A percentile compares a stretch with the other conserved stretches of the same genome.
phyloP scores from a whole-genome alignment of 2,797 vertebrate genomes.

The Acropternis orthonyx region DNA sequence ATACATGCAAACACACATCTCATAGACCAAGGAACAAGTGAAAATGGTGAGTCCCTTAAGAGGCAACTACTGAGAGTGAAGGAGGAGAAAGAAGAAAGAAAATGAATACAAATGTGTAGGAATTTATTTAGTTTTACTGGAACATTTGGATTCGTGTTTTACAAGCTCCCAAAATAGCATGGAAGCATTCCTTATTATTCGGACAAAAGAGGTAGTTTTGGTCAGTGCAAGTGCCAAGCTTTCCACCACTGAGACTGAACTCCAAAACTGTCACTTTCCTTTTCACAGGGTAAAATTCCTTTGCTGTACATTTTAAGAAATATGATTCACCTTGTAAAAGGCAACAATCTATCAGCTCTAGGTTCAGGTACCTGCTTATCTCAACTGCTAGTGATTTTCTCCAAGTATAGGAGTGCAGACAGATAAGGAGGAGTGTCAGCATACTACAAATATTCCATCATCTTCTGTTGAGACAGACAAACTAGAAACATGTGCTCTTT shows the following conservation, averaged over 20 bases:
- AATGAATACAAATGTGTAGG: background rate
- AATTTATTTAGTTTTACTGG: background rate
- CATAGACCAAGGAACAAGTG: background rate
- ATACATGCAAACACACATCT: background rate
- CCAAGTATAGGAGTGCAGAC: background rate
- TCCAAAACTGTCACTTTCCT: background rate
- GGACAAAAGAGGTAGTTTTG: background rate
- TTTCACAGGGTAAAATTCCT: conserved; percentile 20
- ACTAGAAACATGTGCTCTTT: background rate
- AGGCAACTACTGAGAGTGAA: background rate
- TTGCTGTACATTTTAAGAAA: conserved; percentile 43
- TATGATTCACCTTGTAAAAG: conserved; percentile 57
- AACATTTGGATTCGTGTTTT: background rate
- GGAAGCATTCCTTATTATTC: background rate
- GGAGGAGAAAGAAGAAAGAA: background rate
- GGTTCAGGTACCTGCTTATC: conserved; percentile 9
- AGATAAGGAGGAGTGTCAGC: conserved; percentile 2
- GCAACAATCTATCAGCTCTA: conserved; percentile 29
- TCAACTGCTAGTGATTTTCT: conserved; percentile 14
- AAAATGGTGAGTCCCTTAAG: background rate
- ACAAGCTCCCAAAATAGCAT: background rate
- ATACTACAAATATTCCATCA: background rate
- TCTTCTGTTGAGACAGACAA: background rate
- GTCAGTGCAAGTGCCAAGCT: background rate
- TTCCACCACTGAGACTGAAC: background rate